These are phyloP conservation scores for Drosophila pseudotakahashii DNA, from an alignment of 2,888 invertebrate species.

Conservation along the genomic window DNA sequence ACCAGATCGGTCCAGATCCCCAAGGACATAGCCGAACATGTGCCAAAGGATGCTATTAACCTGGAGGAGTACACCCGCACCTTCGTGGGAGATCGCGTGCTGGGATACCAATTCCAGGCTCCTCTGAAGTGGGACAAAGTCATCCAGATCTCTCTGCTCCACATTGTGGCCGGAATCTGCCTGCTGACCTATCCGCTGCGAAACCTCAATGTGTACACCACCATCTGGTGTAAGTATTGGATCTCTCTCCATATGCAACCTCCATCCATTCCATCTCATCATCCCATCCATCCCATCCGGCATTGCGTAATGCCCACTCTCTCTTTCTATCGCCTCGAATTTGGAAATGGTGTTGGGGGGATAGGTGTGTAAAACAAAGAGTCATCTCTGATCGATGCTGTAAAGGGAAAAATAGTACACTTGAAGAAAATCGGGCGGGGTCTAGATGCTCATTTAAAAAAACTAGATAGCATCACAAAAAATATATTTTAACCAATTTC, in stretches of 20 bases:
- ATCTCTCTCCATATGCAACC: not conserved
- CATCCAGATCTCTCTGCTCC: slow-evolving; percentile 85
- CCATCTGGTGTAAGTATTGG: slow-evolving; percentile 87
- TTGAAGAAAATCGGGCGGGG: not conserved
- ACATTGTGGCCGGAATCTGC: slow-evolving; percentile 84
- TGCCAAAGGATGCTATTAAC: slow-evolving; percentile 75
- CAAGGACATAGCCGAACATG: slow-evolving; percentile 42
- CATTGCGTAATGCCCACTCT: slow-evolving; percentile 40
- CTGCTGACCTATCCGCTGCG: slow-evolving; percentile 80
- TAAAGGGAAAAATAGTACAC: slow-evolving; percentile 10
- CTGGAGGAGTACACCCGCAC: slow-evolving; percentile 77
- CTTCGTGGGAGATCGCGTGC: slow-evolving; percentile 79
- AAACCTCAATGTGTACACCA: slow-evolving; percentile 84
- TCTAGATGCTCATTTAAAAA: too few relatives aligned
- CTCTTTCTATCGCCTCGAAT: slow-evolving; percentile 34
- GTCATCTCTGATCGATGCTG: slow-evolving; percentile 41
- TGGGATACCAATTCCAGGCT: slow-evolving; percentile 85
- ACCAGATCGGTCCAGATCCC: slow-evolving; percentile 44
- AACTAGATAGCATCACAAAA: too few relatives aligned
- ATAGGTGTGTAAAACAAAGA: slow-evolving; percentile 43
- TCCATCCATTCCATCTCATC: slow-evolving; percentile 15
- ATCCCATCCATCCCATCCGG: slow-evolving; percentile 22
- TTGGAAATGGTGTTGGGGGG: slow-evolving; percentile 28
- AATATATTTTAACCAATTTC: not conserved
- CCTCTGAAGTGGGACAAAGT: slow-evolving; percentile 88